Evolutionary conservation across 2,797 vertebrate genomes (phyloP), one percentile per base, ranked within the genome.

Genomic region (Coreius guichenoti): DNA sequence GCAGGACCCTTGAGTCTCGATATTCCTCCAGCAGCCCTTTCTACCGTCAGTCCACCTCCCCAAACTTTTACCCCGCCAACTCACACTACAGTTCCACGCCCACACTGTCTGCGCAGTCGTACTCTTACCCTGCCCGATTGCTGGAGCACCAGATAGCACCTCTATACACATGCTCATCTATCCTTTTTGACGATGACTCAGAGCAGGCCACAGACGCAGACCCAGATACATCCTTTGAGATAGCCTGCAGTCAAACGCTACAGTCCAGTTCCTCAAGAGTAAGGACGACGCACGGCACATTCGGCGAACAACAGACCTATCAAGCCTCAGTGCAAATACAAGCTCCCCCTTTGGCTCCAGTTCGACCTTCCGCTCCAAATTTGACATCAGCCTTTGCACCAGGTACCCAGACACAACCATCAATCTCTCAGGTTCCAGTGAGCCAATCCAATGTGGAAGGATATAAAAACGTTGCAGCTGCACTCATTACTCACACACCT

Each of bases 151-250:
- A 91, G 88, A 92, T 93, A 86, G 94, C 94, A 26, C 94, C 95
- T 0, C 89, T 95, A 29, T 94, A 94, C 12, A 93, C 94, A 84
- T 95, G 94, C 81, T 95, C 95, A 0, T 85, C 91, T 6, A 81
- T 93, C 87, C 75, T 92, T 49, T 77, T 93, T 23, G 91, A 91
- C 31, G 88, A 92, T 68, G 86, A 86, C 58, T 86, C 31, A 51
- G 90, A 91, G 51, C 85, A 90, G 74, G 87, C 89, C 82, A 81
- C 65, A 1, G n/a, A 84, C 54, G 77, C 87, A 49, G 72, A 87
- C 65, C 58, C 83, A 36, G 67, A 67, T 87, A 73, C 83, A 43
- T 77, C 88, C 81, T 89, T 82, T 79, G 56, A 89, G 88, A 82
- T 56, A 56, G 83, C 65, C 16, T 80, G 51, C 12, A 80, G 80